Evolutionary conservation across 2,113 vertebrate genomes (phyloP).

Genomic region (Pelmatolapia mariae): DNA sequence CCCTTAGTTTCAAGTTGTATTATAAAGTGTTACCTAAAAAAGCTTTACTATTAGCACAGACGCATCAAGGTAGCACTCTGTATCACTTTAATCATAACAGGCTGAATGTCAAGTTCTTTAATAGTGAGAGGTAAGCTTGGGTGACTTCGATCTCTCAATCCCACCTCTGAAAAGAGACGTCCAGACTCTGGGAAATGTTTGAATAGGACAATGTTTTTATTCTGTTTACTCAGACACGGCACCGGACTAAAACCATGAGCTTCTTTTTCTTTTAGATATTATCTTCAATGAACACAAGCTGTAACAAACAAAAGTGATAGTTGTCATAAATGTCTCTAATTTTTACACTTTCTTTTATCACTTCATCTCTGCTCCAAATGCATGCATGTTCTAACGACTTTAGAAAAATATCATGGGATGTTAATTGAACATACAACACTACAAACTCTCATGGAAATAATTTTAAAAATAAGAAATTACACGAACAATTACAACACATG

Average conservation of each 20-base stretch:
- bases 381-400: constrained; percentile 21
- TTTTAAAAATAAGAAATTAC: constrained; percentile 72
- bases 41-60: background rate
- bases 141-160: background rate
- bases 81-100: background rate
- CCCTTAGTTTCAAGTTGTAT: background rate
- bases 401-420: constrained; percentile 61
- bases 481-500: constrained; percentile 87
- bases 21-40: background rate
- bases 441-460: constrained; percentile 74
- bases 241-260: constrained; percentile 59
- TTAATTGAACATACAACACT: constrained; percentile 74
- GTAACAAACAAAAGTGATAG: constrained; percentile 48
- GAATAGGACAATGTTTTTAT: constrained; percentile 59
- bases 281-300: constrained; percentile 49
- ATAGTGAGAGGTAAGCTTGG: background rate
- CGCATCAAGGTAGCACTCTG: background rate
- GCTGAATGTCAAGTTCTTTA: background rate
- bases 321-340: background rate
- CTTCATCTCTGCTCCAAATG: constrained; percentile 16
- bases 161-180: constrained; percentile 2
- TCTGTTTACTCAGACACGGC: constrained; percentile 62
- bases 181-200: constrained; percentile 14
- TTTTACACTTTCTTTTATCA: background rate
- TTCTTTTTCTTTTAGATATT: constrained; percentile 23